phyloP scores from a whole-genome alignment of 2,797 vertebrate genomes.

The Rhodeus uyekii region DNA sequence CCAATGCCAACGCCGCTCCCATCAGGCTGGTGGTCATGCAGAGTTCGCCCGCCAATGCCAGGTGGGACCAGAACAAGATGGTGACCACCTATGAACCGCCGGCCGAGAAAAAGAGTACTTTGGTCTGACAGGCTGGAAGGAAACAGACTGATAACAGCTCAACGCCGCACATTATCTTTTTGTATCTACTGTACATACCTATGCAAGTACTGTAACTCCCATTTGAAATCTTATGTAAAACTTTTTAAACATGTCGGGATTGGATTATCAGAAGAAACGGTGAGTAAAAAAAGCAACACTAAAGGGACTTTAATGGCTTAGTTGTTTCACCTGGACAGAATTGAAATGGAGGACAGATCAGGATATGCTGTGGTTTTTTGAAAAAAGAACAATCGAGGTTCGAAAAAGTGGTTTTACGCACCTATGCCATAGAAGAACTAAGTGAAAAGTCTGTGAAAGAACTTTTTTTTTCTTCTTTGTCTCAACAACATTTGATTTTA shows the following conservation, averaged over 20 bases:
- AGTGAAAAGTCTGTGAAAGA: not conserved
- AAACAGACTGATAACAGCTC: not conserved
- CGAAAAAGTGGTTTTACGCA: no score
- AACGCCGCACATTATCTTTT: conserved; percentile 44
- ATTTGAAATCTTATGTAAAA: not conserved
- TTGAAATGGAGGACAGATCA: not conserved
- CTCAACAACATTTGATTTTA: not conserved
- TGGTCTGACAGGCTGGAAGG: conserved; percentile 67
- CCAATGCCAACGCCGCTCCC: conserved; percentile 79
- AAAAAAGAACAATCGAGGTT: no score
- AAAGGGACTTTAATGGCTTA: not conserved
- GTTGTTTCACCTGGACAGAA: not conserved
- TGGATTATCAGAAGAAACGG: conserved; percentile 63
- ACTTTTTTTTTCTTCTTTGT: no score
- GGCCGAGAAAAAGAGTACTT: conserved; percentile 78
- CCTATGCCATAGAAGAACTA: no score
- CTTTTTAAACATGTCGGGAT: conserved; percentile 58
- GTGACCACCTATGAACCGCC: conserved; percentile 69
- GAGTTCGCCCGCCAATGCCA: conserved; percentile 71
- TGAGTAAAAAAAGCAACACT: conserved; percentile 51
- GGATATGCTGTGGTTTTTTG: not conserved
- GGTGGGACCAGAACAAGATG: conserved; percentile 73
- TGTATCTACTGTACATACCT: conserved; percentile 26
- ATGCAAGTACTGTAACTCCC: not conserved
- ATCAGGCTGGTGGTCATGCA: conserved; percentile 89